Evolutionary conservation across 2,888 invertebrate genomes (phyloP).

Genomic region (Platycheirus rosarum): DNA sequence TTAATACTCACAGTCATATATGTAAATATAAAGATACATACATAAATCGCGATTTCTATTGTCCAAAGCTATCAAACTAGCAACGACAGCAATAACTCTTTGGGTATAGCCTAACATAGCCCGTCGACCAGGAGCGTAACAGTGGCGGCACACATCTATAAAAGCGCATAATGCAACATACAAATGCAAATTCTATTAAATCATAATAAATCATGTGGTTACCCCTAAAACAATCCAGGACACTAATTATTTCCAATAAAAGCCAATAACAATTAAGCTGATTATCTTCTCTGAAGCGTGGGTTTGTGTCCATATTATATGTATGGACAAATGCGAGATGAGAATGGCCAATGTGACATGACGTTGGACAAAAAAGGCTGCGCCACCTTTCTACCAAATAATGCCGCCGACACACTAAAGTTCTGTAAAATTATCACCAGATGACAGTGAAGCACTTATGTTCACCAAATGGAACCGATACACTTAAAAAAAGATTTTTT

Average conservation of each 20-base stretch:
- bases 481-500: background rate
- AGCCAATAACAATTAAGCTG: constrained; percentile 73
- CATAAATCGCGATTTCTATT: constrained; percentile 36
- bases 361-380: constrained; percentile 27
- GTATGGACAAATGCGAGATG: too few relatives aligned
- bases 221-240: constrained; percentile 64
- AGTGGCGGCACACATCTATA: constrained; percentile 1
- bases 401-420: constrained; percentile 9
- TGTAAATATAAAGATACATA: too few relatives aligned
- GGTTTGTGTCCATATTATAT: constrained; percentile 1
- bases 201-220: constrained; percentile 71
- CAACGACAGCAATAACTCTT: constrained; percentile 59
- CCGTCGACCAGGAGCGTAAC: constrained; percentile 4
- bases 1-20: constrained; percentile 38
- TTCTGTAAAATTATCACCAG: constrained; percentile 66
- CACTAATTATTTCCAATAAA: constrained; percentile 74
- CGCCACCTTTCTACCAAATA: constrained; percentile 19
- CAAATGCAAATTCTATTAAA: constrained; percentile 70
- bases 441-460: constrained; percentile 13
- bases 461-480: background rate
- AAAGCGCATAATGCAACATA: constrained; percentile 21
- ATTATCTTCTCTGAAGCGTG: constrained; percentile 55
- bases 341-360: constrained; percentile 13
- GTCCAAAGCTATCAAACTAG: constrained; percentile 42
- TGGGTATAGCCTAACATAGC: constrained; percentile 40